Evolutionary conservation across 1,140 invertebrate species (phyloP).

Genomic region (Heliconius hermathena): DNA sequence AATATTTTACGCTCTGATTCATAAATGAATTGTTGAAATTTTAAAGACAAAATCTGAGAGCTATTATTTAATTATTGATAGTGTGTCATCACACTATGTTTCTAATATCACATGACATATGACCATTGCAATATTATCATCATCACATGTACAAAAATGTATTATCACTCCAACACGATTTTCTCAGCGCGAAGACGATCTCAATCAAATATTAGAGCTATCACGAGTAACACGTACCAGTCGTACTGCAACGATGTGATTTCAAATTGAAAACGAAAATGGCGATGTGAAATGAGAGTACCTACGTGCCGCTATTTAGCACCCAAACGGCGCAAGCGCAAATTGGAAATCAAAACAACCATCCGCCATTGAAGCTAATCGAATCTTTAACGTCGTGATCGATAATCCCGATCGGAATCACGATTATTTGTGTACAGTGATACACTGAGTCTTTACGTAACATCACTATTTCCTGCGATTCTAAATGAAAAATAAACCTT

Average conservation of each 20-base stretch:
- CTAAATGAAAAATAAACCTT: not conserved
- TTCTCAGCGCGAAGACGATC: constrained; percentile 13
- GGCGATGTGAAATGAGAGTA: constrained; percentile 61
- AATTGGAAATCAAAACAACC: constrained; percentile 81
- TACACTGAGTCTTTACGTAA: not conserved
- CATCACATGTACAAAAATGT: not conserved
- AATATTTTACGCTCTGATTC: too few relatives aligned
- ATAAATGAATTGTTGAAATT: not conserved
- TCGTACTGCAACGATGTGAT: constrained; percentile 44
- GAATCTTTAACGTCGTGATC: constrained; percentile 78
- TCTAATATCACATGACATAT: not conserved
- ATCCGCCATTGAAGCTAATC: constrained; percentile 76
- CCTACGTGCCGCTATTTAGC: constrained; percentile 79
- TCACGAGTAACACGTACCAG: constrained; percentile 37
- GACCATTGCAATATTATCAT: not conserved
- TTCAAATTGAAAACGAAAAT: constrained; percentile 68
- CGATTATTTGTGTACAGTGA: constrained; percentile 67
- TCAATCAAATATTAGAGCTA: constrained; percentile 47
- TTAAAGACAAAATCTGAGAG: not conserved
- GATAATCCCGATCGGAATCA: constrained; percentile 76
- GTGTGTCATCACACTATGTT: not conserved
- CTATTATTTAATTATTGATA: not conserved
- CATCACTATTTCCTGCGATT: not conserved
- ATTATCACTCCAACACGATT: constrained; percentile 24
- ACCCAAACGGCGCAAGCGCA: constrained; percentile 74